Base-by-base conservation (phyloP, 1,140 invertebrate species). In the Scaptomyza montana region DNA sequence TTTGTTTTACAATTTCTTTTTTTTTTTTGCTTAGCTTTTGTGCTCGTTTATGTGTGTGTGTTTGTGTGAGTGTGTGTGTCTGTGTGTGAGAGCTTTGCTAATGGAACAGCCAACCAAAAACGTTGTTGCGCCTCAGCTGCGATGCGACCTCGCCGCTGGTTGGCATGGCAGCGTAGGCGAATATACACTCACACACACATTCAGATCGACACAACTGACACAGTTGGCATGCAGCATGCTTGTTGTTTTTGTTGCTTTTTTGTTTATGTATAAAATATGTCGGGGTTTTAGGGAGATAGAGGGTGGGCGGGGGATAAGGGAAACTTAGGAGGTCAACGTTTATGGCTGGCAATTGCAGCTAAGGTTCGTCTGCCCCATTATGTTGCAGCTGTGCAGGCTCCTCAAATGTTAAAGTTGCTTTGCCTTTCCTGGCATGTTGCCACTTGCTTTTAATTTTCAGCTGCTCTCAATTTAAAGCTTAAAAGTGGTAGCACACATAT, bases 51-150 rank as follows among this genome's bases (percentile, higher is more conserved):
- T 10, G 46, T 63, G 41, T 71, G 25, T 68, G 47, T 21, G 13
- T 39, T 25, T 60, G 41, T 64, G 30, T 57, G 53, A 54, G 30
- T 30, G 36, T 21, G 13, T 39, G 30, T 60, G 41, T 64, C 21
- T 57, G 53, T 57, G 30, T 30, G 36, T 45, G 21, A 82, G 79
- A 81, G 84, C 67, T 65, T 63, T 51, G 59, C 60, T 67, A 61
- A 79, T 73, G 80, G 76, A 78, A 84, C 78, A 82, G 85, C 84
- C 84, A 89, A 89, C 84, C 84, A 89, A 84, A 89, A 89, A 75
- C 84, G 82, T 89, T 89, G 85, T 89, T 82, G 84, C 60, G 54
- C 43, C 51, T 64, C 72, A 70, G 53, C 60, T 56, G 61, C 54
- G 61, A 70, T 72, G 79, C 82, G 84, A 84, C 84, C 84, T 87